phyloP scores from a whole-genome alignment of 2,888 invertebrate species.

The Zeuzera pyrina region DNA sequence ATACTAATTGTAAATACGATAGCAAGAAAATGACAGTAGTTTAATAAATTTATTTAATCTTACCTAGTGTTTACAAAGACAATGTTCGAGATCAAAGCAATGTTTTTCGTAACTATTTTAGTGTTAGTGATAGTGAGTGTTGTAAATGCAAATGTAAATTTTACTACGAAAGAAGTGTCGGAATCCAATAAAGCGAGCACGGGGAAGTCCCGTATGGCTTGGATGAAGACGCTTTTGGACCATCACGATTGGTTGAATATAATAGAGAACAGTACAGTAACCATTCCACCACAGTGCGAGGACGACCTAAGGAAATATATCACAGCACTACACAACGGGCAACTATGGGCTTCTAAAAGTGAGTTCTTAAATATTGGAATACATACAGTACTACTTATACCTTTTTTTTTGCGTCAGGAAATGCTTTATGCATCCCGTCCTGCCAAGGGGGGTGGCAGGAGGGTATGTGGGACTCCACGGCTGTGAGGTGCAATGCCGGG shows the following conservation, averaged over 20 bases:
- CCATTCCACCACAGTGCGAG: constrained; percentile 57
- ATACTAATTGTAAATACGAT: no score
- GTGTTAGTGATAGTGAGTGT: constrained; percentile 56
- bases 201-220: constrained; percentile 69
- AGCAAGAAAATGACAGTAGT: no score
- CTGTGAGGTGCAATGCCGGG: no score
- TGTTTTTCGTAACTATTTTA: constrained; percentile 32
- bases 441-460: no score
- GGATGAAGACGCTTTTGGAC: constrained; percentile 77
- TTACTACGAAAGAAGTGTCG: constrained; percentile 21
- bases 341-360: constrained; percentile 87
- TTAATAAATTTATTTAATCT: no score
- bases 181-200: no score
- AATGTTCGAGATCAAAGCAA: no score
- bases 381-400: no score
- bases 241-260: constrained; percentile 72
- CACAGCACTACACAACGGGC: constrained; percentile 75
- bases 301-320: constrained; percentile 69
- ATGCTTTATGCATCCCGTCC: no score
- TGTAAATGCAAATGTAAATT: constrained; percentile 51
- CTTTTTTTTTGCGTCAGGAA: no score
- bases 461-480: no score
- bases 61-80: background rate
- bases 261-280: constrained; percentile 58
- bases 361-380: constrained; percentile 64